Evolutionary conservation across 2,888 invertebrate genomes (phyloP), one percentile per base, ranked within the genome.

Genomic region (Eristalis intricaria): DNA sequence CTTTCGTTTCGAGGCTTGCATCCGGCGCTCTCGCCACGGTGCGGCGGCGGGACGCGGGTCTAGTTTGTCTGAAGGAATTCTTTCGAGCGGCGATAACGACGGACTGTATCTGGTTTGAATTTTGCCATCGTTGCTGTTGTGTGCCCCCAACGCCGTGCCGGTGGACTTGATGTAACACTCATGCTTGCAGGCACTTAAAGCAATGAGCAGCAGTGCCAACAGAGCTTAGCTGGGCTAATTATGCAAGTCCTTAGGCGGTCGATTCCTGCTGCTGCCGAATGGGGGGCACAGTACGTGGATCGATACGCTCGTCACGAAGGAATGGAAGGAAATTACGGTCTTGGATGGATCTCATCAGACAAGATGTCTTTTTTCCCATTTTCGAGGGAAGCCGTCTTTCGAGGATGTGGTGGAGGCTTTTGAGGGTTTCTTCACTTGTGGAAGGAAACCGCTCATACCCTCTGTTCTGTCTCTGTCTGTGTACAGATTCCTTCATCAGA

Each of bases 1-100:
- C 73, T 87, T 87, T 80, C 63, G 79, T 76, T 84, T 79, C 60
- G 50, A 50, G 84, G 86, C 78, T 75, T 76, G 66, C 84, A 75
- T 60, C 50, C 50, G 50, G 43, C 4, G 5, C 74, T 68, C 26
- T n/a, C 11, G 22, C 29, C n/a, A 43, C 63, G 50, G 74, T 74
- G 50, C 69, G 56, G 11, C 32, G 50, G 50, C 11, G 61, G 50
- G 4, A 1, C 11, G 65, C 58, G 81, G 38, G 38, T 68, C 43
- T 60, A 26, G 40, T 80, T 43, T 8, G 19, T 60, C 15, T 32
- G 50, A 11, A 58, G 68, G 63, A 64, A 73, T 68, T 85, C 63
- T 50, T 68, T 73, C 15, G 10, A 79, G 66, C 58, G 38, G 66
- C 61, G 71, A 80, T 68, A 58, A 76, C 29, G 50, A 50, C n/a